Percentiles rank a stretch among this genome's conserved stretches.
These are phyloP conservation scores for Galaxea fascicularis DNA, from an alignment of 92 coral and sea anemone species.

Conservation along the genomic window DNA sequence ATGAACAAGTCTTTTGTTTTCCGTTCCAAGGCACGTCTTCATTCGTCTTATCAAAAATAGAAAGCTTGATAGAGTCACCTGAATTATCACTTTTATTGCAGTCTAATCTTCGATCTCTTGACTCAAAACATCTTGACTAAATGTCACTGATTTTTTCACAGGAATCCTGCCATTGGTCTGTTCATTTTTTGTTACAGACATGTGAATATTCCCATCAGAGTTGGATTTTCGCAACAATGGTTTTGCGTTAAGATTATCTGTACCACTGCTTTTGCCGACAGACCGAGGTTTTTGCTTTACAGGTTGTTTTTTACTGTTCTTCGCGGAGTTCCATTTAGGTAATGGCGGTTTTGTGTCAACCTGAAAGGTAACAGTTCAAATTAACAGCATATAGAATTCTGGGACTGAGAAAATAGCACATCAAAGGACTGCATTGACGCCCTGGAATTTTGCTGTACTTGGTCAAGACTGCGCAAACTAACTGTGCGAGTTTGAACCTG, in stretches of 20 bases:
- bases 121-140: constrained; percentile 32
- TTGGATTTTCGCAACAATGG: constrained; percentile 65
- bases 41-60: not conserved
- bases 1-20: not conserved
- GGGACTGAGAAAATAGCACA: too few relatives aligned
- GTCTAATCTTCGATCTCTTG: constrained; percentile 1
- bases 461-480: too few relatives aligned
- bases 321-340: constrained; percentile 61
- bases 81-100: not conserved
- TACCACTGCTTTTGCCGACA: constrained; percentile 17
- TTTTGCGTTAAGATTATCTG: not conserved
- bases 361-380: constrained; percentile 27
- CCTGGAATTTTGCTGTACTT: too few relatives aligned
- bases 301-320: constrained; percentile 35
- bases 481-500: too few relatives aligned
- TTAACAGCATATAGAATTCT: not conserved
- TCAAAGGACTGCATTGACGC: too few relatives aligned
- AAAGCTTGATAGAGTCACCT: not conserved
- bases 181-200: not conserved
- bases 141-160: constrained; percentile 30
- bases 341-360: constrained; percentile 82
- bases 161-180: not conserved
- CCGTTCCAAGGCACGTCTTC: not conserved
- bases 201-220: constrained; percentile 61
- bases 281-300: constrained; percentile 11